Conservation (phyloP, 2,888 invertebrate species). For the Dolichomitus sp. region DNA sequence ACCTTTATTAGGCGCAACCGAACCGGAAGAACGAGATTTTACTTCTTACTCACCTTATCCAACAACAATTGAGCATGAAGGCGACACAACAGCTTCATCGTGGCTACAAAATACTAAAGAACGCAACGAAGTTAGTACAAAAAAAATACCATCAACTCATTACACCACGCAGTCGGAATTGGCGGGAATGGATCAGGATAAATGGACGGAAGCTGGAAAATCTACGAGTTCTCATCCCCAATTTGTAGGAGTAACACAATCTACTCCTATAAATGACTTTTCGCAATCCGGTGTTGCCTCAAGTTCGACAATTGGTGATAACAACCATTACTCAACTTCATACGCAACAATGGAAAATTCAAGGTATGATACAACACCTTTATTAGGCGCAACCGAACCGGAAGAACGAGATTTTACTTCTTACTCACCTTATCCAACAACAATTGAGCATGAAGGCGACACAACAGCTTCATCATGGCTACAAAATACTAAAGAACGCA, state of each 20-base stretch:
- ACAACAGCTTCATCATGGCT: neutral
- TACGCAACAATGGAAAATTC: neutral
- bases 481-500: neutral
- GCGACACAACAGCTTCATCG: neutral
- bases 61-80: neutral
- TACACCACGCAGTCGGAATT: neutral
- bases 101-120: neutral
- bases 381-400: neutral
- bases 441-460: neutral
- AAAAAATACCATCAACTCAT: neutral
- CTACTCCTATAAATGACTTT: neutral
- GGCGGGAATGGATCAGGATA: neutral
- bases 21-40: neutral
- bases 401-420: neutral
- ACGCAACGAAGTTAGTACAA: neutral
- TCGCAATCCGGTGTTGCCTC: neutral
- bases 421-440: neutral
- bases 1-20: neutral
- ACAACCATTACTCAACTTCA: neutral
- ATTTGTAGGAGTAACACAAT: neutral
- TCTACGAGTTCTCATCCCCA: too few species aligned
- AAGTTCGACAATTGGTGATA: neutral
- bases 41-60: neutral
- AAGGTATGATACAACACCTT: slow-evolving; percentile 1
- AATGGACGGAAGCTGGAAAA: neutral